Base-by-base conservation (phyloP, 2,113 vertebrate species). In the Dromaius novaehollandiae region DNA sequence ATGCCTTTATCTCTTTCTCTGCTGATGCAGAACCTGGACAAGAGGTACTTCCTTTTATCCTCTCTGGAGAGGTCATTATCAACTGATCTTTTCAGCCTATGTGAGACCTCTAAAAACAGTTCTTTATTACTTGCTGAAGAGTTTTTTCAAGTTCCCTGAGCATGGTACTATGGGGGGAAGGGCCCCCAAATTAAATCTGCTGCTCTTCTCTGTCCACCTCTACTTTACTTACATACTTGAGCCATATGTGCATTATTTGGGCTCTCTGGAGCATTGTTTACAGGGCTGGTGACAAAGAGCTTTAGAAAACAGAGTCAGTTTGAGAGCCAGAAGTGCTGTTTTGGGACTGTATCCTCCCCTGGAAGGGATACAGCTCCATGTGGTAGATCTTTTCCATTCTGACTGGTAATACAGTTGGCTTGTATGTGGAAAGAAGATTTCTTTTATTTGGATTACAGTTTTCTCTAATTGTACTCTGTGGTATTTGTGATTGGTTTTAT, bases 401-500 rank as follows among this genome's bases (percentile, higher is more conserved):
- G n/a, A 34, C n/a, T 77, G 56, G 24, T 76, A 68, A 80, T 88
- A 26, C 48, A 71, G 6, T 79, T 94, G 8, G 7, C 85, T 74
- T 87, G 58, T 9, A 0, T 82, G 30, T 3, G 5, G 89, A 76
- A 85, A 85, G 78, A 86, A 8, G 13, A 32, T 53, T 93, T 93
- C 55, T 69, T 95, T 93, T 85, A 50, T 80, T 74, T 78, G 63
- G 60, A 75, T 91, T 94, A 70, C 50, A 30, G 0, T 94, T 92
- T 78, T 89, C 53, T 81, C 44, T 89, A 70, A 88, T 77, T 60
- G 40, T 55, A 70, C 82, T 88, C 63, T 40, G 9, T 66, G 30
- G 84, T 66, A 68, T 94, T 94, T 80, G 18, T 77, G 78, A 19
- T 77, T 32, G 55, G 36, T 32, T 96, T 91, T 93, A 89, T 87